phyloP scores from a whole-genome alignment of 1,140 invertebrate genomes.

The Drosophila navojoa region DNA sequence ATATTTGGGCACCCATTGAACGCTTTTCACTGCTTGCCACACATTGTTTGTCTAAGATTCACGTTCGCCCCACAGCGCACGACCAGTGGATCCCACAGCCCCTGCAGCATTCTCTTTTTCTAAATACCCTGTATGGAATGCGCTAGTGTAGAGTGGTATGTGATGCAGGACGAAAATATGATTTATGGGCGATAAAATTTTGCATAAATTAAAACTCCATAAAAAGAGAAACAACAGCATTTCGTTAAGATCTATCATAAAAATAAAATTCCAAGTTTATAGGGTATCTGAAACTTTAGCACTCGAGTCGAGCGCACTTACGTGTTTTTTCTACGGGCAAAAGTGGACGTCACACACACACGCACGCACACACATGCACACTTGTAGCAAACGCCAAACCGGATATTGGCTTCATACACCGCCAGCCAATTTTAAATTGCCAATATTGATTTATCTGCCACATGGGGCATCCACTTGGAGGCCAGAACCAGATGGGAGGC shows the following conservation, averaged over 20 bases:
- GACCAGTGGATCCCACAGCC: background rate
- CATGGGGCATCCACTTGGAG: constrained; percentile 63
- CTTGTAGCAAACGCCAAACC: constrained; percentile 47
- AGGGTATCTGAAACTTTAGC: background rate
- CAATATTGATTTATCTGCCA: constrained; percentile 81
- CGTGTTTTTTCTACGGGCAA: background rate
- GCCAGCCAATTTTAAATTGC: constrained; percentile 81
- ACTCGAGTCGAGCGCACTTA: background rate
- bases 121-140: background rate
- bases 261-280: too few species aligned
- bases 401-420: constrained; percentile 81
- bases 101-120: background rate
- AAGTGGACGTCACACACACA: constrained; percentile 33
- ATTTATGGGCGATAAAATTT: too few species aligned
- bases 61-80: constrained; percentile 43
- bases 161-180: too few species aligned
- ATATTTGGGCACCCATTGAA: constrained; percentile 33
- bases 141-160: too few species aligned
- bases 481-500: constrained; percentile 14
- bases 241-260: too few species aligned
- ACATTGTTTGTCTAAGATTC: constrained; percentile 77
- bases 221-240: too few species aligned
- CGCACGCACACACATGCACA: constrained; percentile 12
- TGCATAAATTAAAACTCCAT: too few species aligned
- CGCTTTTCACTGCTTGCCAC: constrained; percentile 48